These are phyloP conservation scores for Pimpla rufipes DNA, from an alignment of 2,888 invertebrate genomes.

Conservation along the genomic window DNA sequence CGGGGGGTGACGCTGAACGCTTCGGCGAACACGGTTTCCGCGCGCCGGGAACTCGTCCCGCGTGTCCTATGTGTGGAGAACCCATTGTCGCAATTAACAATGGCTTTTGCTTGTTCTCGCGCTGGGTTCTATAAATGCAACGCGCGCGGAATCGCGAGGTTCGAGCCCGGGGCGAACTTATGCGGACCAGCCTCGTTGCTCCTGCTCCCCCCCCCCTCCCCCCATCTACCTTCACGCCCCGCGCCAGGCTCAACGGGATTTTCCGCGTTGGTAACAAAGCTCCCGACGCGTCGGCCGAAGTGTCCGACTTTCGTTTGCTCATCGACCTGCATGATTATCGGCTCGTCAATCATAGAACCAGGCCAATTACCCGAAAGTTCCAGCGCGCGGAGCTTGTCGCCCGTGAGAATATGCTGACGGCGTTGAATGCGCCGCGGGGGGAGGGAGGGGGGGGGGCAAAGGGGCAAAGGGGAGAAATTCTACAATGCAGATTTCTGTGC, in stretches of 20 bases:
- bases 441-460: no score
- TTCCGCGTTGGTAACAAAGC: slow-evolving; percentile 1
- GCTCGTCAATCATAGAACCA: slow-evolving; percentile 30
- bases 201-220: no score
- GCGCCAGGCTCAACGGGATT: background rate
- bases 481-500: slow-evolving; percentile 7
- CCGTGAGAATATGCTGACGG: slow-evolving; percentile 23
- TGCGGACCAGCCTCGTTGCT: no score
- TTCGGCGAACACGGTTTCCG: background rate
- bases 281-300: background rate
- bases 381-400: slow-evolving; percentile 3
- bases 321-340: slow-evolving; percentile 16
- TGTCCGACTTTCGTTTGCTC: slow-evolving; percentile 41
- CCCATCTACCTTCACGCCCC: no score
- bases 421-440: background rate
- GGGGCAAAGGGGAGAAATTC: background rate
- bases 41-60: background rate
- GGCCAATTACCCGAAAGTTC: slow-evolving; percentile 38
- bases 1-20: slow-evolving; percentile 17
- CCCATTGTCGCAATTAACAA: slow-evolving; percentile 39
- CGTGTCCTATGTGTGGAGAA: background rate
- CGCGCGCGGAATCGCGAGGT: background rate
- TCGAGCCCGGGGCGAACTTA: background rate
- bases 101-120: slow-evolving; percentile 13
- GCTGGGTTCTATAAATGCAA: slow-evolving; percentile 25